A percentile compares a stretch with the other conserved stretches of the same genome.
These are phyloP conservation scores for Baccha elongata DNA, from an alignment of 2,888 invertebrate species.

Conservation along the genomic window DNA sequence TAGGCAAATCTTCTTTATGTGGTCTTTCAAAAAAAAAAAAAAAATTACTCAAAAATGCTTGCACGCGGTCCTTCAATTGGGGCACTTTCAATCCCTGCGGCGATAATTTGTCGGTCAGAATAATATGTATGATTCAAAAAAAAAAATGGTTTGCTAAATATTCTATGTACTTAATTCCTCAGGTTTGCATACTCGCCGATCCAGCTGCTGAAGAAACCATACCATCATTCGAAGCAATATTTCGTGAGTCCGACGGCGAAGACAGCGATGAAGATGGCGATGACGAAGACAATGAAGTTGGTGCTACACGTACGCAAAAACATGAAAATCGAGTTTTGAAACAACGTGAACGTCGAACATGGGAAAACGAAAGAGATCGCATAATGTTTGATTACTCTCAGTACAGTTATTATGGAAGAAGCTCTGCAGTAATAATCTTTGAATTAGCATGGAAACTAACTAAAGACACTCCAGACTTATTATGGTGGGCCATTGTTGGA, in stretches of 20 bases:
- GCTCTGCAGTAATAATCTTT: constrained; percentile 88
- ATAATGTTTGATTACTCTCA: constrained; percentile 95
- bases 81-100: too few species aligned
- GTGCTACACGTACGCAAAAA: constrained; percentile 81
- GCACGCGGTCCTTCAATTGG: too few species aligned
- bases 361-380: constrained; percentile 92
- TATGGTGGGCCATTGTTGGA: constrained; percentile 95
- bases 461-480: constrained; percentile 90
- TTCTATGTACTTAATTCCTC: neutral
- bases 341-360: constrained; percentile 87
- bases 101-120: too few species aligned
- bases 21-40: too few species aligned
- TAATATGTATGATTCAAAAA: too few species aligned
- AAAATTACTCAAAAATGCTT: too few species aligned
- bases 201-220: constrained; percentile 87
- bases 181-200: constrained; percentile 81
- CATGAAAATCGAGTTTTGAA: constrained; percentile 84
- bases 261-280: constrained; percentile 79
- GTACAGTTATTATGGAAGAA: constrained; percentile 92
- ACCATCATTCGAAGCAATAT: constrained; percentile 94
- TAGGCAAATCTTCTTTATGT: too few species aligned
- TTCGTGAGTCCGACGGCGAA: constrained; percentile 87
- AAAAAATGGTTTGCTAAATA: neutral
- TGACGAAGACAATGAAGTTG: constrained; percentile 82
- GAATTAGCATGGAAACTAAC: constrained; percentile 95